Percentiles rank a stretch among this genome's conserved stretches.
Evolutionary conservation across 2,797 vertebrate genomes (phyloP).

Genomic region (Sebastes melanostomus): DNA sequence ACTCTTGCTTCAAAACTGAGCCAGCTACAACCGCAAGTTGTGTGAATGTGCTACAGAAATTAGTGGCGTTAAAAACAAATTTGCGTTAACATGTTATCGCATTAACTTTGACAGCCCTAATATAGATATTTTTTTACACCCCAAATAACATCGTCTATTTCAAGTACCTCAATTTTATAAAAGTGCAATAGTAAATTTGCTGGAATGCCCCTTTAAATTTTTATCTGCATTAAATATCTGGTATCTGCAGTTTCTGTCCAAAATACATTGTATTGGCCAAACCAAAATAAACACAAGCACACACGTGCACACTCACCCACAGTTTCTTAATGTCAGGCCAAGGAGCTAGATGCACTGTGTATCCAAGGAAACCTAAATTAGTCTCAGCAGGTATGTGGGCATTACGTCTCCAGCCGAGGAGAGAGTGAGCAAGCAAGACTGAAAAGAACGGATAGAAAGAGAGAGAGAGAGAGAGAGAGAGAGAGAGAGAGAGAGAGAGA

Average conservation of each 20-base stretch:
- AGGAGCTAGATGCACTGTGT: slow-evolving; percentile 43
- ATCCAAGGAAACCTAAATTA: slow-evolving; percentile 74
- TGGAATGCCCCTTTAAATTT: neutral
- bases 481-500: neutral
- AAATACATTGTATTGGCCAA: neutral
- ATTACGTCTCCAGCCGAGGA: slow-evolving; percentile 28
- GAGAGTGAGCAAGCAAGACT: slow-evolving; percentile 9
- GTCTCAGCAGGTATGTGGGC: slow-evolving; percentile 57
- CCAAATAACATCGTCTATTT: neutral
- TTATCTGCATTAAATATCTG: neutral
- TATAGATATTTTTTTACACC: too few species aligned
- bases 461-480: neutral
- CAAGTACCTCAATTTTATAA: neutral
- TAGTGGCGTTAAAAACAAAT: too few species aligned
- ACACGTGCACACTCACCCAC: neutral
- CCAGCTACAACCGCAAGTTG: too few species aligned
- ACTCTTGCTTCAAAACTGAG: too few species aligned
- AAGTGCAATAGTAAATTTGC: neutral
- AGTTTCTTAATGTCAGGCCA: slow-evolving; percentile 16
- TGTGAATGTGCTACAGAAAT: too few species aligned
- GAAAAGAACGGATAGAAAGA: neutral
- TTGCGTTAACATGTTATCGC: too few species aligned
- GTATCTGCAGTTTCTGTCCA: neutral
- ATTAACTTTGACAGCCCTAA: too few species aligned
- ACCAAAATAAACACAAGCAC: neutral